Conservation (phyloP, 1,140 invertebrate genomes). For the Prorops nasuta region DNA sequence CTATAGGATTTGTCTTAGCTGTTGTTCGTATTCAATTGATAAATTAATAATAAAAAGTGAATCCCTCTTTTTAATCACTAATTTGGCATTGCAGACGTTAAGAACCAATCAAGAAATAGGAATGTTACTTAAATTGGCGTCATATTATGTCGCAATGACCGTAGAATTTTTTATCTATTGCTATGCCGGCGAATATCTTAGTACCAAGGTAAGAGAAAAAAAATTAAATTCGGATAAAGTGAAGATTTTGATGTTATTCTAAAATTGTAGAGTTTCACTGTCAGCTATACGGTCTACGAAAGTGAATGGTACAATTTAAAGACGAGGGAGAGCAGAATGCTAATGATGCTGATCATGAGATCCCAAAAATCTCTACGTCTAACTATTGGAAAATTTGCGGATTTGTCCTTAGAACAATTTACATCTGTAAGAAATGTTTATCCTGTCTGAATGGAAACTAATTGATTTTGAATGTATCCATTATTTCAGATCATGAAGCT, state of each 20-base stretch:
- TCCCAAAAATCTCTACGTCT: neutral
- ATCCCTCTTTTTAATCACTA: too few species aligned
- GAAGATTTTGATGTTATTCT: too few species aligned
- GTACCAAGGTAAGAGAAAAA: neutral
- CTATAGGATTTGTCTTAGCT: slow-evolving; percentile 16
- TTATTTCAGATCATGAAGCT: slow-evolving; percentile 11
- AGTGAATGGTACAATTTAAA: neutral
- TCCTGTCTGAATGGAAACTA: too few species aligned
- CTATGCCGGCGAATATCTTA: neutral
- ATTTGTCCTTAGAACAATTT: neutral
- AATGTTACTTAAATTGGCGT: neutral
- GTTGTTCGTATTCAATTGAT: slow-evolving; percentile 16
- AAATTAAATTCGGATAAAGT: neutral
- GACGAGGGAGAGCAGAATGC: neutral
- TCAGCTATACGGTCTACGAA: neutral
- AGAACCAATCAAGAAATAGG: neutral
- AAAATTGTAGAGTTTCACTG: neutral
- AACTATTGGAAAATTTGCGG: neutral
- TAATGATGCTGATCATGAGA: neutral
- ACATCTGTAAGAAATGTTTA: neutral
- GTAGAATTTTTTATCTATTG: neutral
- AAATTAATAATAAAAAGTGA: too few species aligned
- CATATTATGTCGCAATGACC: neutral
- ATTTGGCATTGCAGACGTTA: neutral
- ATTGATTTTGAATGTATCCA: neutral